phyloP scores from a whole-genome alignment of 1,140 invertebrate genomes.

The Brachionus manjavacas region DNA sequence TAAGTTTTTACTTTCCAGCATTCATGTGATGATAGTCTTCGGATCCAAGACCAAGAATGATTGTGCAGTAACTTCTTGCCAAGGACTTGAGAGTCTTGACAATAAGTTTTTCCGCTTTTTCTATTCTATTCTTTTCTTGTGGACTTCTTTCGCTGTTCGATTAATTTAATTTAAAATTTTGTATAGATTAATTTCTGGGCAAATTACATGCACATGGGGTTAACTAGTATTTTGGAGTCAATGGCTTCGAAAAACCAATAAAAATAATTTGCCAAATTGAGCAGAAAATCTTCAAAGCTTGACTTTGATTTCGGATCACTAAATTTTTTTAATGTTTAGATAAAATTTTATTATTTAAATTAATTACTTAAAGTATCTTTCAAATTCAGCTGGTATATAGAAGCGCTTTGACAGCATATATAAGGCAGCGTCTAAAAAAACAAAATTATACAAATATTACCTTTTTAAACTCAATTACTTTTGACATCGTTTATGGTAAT shows the following conservation, averaged over 20 bases:
- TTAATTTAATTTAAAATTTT: slow-evolving; percentile 22
- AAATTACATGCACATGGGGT: slow-evolving; percentile 53
- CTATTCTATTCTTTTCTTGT: slow-evolving; percentile 52
- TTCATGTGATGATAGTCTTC: slow-evolving; percentile 55
- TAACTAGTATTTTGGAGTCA: slow-evolving; percentile 49
- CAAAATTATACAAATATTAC: background rate
- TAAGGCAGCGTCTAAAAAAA: slow-evolving; percentile 30
- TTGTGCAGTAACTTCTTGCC: slow-evolving; percentile 52
- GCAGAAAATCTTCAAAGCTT: slow-evolving; percentile 52
- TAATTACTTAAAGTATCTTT: slow-evolving; percentile 15
- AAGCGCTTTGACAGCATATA: slow-evolving; percentile 29
- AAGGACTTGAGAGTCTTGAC: slow-evolving; percentile 50
- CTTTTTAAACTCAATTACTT: slow-evolving; percentile 15
- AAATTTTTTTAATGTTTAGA: background rate
- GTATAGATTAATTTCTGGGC: too few species aligned
- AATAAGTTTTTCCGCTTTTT: slow-evolving; percentile 49
- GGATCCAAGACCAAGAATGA: slow-evolving; percentile 53
- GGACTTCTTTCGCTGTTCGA: slow-evolving; percentile 51
- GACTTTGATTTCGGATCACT: slow-evolving; percentile 33
- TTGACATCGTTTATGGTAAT: slow-evolving; percentile 35
- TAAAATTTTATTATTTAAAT: background rate
- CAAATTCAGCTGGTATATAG: slow-evolving; percentile 26
- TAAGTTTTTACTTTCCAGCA: slow-evolving; percentile 51
- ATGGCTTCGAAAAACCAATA: slow-evolving; percentile 55
- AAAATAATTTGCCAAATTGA: slow-evolving; percentile 53